Conservation (phyloP, 2,888 invertebrate species). For the Lepetodrilus schrolli region DNA sequence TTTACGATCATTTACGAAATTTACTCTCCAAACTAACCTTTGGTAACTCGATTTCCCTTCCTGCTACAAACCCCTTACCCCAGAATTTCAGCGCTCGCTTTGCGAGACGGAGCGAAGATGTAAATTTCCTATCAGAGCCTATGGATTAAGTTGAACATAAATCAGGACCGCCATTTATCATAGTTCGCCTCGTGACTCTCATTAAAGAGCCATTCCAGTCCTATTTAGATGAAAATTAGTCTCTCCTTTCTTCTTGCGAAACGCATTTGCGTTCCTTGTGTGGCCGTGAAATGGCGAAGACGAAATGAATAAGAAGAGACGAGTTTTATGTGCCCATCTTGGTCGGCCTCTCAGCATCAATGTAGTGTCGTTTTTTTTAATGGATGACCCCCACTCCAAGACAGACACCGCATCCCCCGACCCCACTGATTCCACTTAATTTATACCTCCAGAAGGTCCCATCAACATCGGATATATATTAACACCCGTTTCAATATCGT, state of each 20-base stretch:
- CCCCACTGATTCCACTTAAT: too few species aligned
- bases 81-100: slow-evolving; percentile 16
- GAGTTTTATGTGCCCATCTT: too few species aligned
- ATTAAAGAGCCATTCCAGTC: slow-evolving; percentile 47
- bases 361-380: too few species aligned
- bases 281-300: slow-evolving; percentile 25
- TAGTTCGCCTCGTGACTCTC: slow-evolving; percentile 38
- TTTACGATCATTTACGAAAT: slow-evolving; percentile 40
- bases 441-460: too few species aligned
- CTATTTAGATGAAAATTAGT: slow-evolving; percentile 51
- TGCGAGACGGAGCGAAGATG: slow-evolving; percentile 34
- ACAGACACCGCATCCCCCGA: too few species aligned
- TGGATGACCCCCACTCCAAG: too few species aligned
- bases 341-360: too few species aligned
- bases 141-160: slow-evolving; percentile 45
- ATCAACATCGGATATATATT: too few species aligned
- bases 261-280: slow-evolving; percentile 28
- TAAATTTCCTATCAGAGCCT: slow-evolving; percentile 40
- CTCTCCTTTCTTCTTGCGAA: slow-evolving; percentile 36
- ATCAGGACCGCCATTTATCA: slow-evolving; percentile 50
- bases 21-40: slow-evolving; percentile 35
- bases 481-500: too few species aligned
- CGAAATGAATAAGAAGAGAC: slow-evolving; percentile 28
- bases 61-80: slow-evolving; percentile 32
- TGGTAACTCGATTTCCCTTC: slow-evolving; percentile 39